Evolutionary conservation across 2,797 vertebrate species (phyloP).

Genomic region (Sarcoramphus papa): DNA sequence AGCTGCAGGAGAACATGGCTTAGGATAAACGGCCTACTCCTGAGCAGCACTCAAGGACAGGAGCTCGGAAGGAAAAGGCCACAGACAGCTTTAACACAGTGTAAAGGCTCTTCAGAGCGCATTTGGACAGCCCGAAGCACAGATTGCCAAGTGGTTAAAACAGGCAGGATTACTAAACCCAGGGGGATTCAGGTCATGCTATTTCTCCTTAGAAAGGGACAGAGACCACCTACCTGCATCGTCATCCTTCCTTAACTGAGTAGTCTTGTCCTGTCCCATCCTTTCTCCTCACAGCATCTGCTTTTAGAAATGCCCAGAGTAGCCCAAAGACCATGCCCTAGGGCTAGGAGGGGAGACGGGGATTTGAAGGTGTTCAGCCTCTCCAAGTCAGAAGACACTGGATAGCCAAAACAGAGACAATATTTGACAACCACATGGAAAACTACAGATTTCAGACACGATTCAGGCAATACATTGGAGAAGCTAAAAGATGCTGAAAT

Average conservation of each 20-base stretch:
- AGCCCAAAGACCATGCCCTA: neutral
- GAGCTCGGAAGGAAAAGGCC: neutral
- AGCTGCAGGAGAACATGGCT: neutral
- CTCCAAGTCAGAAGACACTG: neutral
- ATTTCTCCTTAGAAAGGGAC: neutral
- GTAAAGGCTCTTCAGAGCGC: neutral
- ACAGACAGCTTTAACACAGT: neutral
- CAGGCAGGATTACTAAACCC: neutral
- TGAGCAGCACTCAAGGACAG: neutral
- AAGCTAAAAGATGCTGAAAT: neutral
- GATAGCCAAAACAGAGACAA: neutral
- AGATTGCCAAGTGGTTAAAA: neutral
- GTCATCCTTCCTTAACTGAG: neutral
- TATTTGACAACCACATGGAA: neutral
- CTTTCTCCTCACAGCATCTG: neutral
- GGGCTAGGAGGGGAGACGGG: neutral
- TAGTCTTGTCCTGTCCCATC: neutral
- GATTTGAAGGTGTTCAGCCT: neutral
- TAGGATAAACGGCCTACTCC: rapidly evolving
- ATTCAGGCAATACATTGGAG: rapidly evolving
- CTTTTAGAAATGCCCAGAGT: rapidly evolving
- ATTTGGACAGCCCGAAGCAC: neutral
- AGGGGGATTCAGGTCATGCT: neutral
- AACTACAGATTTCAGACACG: neutral
- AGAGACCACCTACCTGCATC: rapidly evolving